Conservation (phyloP, 2,797 vertebrate genomes). For the Onychomys arenicola region DNA sequence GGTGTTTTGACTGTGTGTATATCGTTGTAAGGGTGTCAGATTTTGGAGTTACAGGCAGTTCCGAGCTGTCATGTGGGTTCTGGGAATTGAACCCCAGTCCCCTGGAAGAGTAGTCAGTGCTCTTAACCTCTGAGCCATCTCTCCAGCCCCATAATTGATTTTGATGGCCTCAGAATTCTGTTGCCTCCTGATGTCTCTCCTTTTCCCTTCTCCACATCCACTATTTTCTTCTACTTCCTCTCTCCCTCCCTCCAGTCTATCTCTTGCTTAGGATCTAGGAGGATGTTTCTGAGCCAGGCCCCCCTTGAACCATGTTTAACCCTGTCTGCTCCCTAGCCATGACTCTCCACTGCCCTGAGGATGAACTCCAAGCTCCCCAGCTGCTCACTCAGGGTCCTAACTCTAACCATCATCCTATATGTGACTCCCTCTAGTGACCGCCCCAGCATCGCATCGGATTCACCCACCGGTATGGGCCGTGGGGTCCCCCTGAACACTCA, state of each 20-base stretch:
- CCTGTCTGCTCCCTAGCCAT: background rate
- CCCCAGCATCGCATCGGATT: background rate
- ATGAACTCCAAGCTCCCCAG: background rate
- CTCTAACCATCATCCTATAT: background rate
- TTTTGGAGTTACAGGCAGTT: background rate
- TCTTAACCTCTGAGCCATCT: background rate
- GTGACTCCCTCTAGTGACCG: background rate
- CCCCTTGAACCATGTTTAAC: background rate
- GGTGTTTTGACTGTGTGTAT: background rate
- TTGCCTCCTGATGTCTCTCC: background rate
- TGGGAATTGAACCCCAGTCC: background rate
- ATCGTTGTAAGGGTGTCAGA: background rate
- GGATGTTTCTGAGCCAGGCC: background rate
- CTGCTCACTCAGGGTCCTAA: background rate
- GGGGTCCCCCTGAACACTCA: background rate
- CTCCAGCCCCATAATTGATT: background rate
- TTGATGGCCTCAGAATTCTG: background rate
- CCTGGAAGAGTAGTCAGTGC: background rate
- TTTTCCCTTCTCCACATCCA: background rate
- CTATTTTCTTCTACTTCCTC: background rate
- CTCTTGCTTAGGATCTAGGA: background rate
- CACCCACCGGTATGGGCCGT: background rate
- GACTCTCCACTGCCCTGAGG: background rate
- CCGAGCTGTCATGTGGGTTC: background rate
- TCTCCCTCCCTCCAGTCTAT: background rate